Percentiles rank a stretch among this genome's conserved stretches.
Evolutionary conservation across 2,113 vertebrate genomes (phyloP).

Genomic region (Phoenicopterus ruber): DNA sequence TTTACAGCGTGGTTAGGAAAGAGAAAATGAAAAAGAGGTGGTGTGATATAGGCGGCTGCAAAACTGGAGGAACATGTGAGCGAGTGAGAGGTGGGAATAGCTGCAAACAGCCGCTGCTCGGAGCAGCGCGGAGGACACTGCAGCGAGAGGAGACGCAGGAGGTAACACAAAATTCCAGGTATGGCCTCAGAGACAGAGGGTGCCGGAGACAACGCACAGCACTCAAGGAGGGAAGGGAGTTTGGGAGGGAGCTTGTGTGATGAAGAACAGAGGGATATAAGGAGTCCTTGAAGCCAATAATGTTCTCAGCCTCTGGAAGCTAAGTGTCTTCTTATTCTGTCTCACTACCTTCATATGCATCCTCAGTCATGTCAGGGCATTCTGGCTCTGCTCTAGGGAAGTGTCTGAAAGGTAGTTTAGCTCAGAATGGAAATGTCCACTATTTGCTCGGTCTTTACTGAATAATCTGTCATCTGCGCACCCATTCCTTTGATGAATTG

Average conservation of each 20-base stretch:
- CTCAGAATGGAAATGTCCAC: not conserved
- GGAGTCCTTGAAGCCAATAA: not conserved
- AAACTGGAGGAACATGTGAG: not conserved
- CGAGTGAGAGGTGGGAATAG: not conserved
- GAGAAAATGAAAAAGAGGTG: not conserved
- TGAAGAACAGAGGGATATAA: not conserved
- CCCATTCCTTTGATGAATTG: not conserved
- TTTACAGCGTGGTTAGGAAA: not conserved
- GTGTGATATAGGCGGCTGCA: not conserved
- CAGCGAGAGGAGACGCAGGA: fast-evolving
- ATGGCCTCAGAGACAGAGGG: not conserved
- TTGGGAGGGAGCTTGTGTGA: not conserved
- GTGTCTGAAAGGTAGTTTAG: not conserved
- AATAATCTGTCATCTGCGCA: not conserved
- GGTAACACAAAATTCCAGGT: not conserved
- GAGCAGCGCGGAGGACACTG: not conserved
- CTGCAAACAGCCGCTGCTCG: not conserved
- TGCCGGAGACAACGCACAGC: not conserved
- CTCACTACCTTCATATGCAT: not conserved
- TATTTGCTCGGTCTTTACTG: not conserved
- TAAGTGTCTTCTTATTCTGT: not conserved
- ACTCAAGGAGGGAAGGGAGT: not conserved
- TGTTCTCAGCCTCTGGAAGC: not conserved
- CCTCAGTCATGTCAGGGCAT: not conserved
- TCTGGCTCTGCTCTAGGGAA: not conserved